These are phyloP conservation scores for Polymixis flavicincta DNA, from an alignment of 2,888 invertebrate genomes.

Conservation along the genomic window DNA sequence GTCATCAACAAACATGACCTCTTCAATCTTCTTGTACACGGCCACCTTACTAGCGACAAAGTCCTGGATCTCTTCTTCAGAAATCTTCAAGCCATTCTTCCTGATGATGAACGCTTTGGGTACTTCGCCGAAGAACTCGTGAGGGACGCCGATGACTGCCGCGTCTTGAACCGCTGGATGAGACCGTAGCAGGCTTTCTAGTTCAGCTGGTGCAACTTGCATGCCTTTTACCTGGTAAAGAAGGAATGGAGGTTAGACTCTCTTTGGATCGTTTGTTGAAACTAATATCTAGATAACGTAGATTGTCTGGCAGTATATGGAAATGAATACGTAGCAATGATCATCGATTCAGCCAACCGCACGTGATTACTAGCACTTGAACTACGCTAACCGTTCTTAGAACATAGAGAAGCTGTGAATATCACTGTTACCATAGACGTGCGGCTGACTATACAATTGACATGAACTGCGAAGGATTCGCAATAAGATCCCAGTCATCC, in stretches of 20 bases:
- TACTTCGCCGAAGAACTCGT: constrained; percentile 93
- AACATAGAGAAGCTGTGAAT: neutral
- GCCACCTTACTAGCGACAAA: constrained; percentile 94
- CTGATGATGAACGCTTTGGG: constrained; percentile 94
- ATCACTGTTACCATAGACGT: neutral
- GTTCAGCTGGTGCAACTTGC: constrained; percentile 97
- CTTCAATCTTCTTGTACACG: constrained; percentile 93
- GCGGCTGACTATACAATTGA: neutral
- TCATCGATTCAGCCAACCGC: neutral
- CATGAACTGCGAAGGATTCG: too few species aligned
- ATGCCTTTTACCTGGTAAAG: constrained; percentile 91
- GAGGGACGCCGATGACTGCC: constrained; percentile 95
- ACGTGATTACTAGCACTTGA: neutral
- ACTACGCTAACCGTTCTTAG: too few species aligned
- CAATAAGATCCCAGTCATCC: too few species aligned
- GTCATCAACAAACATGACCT: constrained; percentile 92
- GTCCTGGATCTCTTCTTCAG: constrained; percentile 84
- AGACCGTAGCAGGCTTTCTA: constrained; percentile 94
- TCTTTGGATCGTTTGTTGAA: too few species aligned
- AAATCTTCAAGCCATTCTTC: constrained; percentile 85
- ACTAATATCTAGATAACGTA: too few species aligned
- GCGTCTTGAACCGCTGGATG: constrained; percentile 95
- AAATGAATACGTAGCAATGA: neutral
- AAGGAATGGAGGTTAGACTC: neutral
- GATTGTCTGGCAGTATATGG: too few species aligned